Percentiles rank a stretch among this genome's conserved stretches.
These are phyloP conservation scores for Percina caprodes DNA, from an alignment of 2,113 vertebrate genomes.

Conservation along the genomic window DNA sequence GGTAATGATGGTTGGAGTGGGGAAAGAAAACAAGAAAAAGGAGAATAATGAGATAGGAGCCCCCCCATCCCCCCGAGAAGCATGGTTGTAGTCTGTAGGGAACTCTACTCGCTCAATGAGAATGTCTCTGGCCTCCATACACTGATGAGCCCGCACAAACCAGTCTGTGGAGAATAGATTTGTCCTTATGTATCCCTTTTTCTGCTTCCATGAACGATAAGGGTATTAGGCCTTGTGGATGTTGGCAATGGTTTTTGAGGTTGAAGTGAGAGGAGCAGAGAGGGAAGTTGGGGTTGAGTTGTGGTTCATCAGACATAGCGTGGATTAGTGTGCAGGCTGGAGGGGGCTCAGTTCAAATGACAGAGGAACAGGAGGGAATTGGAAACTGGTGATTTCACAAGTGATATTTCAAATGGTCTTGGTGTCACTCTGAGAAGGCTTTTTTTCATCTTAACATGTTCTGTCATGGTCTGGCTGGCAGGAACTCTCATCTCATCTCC, in stretches of 20 bases:
- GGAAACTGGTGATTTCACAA: constrained; percentile 47
- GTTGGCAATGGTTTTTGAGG: constrained; percentile 59
- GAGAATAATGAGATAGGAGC: constrained; percentile 75
- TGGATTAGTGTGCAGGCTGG: constrained; percentile 41
- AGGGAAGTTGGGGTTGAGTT: constrained; percentile 53
- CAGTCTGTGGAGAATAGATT: constrained; percentile 28
- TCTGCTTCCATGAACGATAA: constrained; percentile 63
- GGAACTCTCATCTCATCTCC: not conserved
- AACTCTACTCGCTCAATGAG: constrained; percentile 20
- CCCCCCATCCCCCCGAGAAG: constrained; percentile 38
- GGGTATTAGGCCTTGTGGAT: constrained; percentile 60
- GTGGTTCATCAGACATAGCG: constrained; percentile 43
- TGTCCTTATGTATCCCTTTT: constrained; percentile 50
- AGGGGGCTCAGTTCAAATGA: constrained; percentile 51
- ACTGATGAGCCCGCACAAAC: constrained; percentile 40
- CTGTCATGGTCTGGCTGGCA: constrained; percentile 37
- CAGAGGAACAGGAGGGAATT: constrained; percentile 33
- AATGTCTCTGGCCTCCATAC: constrained; percentile 46
- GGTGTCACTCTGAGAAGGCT: constrained; percentile 34
- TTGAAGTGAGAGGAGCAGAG: constrained; percentile 51
- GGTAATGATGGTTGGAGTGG: constrained; percentile 77
- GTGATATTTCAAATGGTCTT: constrained; percentile 25
- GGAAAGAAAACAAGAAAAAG: constrained; percentile 75
- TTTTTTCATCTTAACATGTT: constrained; percentile 32
- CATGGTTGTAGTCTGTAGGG: constrained; percentile 53